phyloP scores from a whole-genome alignment of 2,113 vertebrate species.

The Tachysurus vachellii region DNA sequence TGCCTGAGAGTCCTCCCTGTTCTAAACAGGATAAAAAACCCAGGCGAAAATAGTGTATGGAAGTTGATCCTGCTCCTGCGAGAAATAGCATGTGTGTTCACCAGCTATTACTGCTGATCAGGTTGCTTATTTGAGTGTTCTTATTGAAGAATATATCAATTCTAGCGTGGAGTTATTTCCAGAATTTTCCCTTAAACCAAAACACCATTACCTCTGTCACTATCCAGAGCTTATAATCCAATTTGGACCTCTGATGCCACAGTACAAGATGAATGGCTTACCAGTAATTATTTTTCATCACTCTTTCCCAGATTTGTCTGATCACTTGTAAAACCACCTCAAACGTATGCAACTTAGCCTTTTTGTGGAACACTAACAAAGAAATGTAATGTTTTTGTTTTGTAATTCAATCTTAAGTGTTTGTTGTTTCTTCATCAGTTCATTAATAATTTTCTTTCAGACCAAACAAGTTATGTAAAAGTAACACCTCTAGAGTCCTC shows the following conservation, averaged over 20 bases:
- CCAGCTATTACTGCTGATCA: background rate
- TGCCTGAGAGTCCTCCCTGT: background rate
- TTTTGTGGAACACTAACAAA: too few relatives aligned
- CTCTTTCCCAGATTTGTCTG: too few relatives aligned
- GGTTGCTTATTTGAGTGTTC: background rate
- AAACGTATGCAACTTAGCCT: too few relatives aligned
- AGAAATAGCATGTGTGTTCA: background rate
- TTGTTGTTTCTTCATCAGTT: too few relatives aligned
- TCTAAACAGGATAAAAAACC: background rate
- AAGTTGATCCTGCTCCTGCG: constrained; percentile 16
- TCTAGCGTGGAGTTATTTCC: background rate
- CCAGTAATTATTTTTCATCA: too few relatives aligned
- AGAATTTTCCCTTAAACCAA: background rate
- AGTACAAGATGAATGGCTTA: too few relatives aligned
- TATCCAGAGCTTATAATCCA: background rate
- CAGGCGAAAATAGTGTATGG: background rate
- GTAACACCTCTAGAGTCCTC: too few relatives aligned
- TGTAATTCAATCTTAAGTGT: too few relatives aligned
- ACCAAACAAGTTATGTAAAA: too few relatives aligned
- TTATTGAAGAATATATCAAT: background rate
- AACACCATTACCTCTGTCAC: background rate
- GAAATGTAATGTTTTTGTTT: too few relatives aligned
- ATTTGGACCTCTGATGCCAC: background rate
- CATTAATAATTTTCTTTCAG: too few relatives aligned
- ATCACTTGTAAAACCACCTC: too few relatives aligned